Evolutionary conservation across 2,888 invertebrate species (phyloP).

Genomic region (Oscheius sp.): DNA sequence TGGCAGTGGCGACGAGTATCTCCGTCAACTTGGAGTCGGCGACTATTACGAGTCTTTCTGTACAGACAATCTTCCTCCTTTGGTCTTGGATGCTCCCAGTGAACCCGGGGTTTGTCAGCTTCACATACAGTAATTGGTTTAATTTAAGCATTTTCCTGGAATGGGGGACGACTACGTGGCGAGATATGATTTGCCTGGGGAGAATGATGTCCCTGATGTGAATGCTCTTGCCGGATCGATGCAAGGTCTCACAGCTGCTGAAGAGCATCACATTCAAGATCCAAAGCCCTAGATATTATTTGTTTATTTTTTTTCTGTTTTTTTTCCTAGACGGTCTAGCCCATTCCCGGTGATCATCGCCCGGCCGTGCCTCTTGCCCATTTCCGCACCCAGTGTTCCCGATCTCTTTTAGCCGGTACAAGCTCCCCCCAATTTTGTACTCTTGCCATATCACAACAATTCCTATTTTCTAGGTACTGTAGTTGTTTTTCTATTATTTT

Average conservation of each 20-base stretch:
- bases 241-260: conserved; percentile 3
- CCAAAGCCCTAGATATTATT: conserved; percentile 1
- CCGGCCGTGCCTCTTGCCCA: not conserved
- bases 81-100: conserved; percentile 1
- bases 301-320: conserved; percentile 7
- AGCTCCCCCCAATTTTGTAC: not conserved
- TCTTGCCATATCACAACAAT: conserved; percentile 31
- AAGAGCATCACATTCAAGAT: not conserved
- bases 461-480: not conserved
- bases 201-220: conserved; percentile 1
- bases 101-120: not conserved
- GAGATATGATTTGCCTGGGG: not conserved
- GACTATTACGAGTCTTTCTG: not conserved
- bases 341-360: conserved; percentile 4
- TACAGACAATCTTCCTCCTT: not conserved
- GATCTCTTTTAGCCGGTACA: conserved; percentile 25
- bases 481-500: not conserved
- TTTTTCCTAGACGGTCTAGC: not conserved
- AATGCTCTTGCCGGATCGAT: conserved; percentile 16
- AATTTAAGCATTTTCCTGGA: conserved; percentile 16
- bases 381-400: not conserved
- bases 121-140: not conserved
- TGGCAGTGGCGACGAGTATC: not conserved
- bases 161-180: conserved; percentile 27
- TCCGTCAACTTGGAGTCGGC: not conserved